Base-by-base conservation (phyloP, 2,888 invertebrate genomes). In the Phalangium opilio region DNA sequence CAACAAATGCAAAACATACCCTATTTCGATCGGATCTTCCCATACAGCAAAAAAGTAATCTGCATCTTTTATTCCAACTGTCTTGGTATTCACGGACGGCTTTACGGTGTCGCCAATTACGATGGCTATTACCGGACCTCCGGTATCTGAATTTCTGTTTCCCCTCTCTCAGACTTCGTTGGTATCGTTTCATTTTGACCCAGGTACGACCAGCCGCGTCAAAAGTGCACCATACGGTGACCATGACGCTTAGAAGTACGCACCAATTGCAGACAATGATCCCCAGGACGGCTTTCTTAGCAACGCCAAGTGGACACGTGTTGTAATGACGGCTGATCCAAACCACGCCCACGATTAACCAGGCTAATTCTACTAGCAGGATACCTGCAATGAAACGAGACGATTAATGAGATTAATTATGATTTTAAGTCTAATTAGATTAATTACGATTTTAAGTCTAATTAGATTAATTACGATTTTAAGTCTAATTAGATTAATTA, bases 151-250 rank as follows among this genome's bases (percentile, higher is more conserved):
- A 58, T 61, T 80, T 79, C 59, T 77, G 76, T 56, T 79, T 74
- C 18, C 78, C 76, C 62, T 81, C 79, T 56, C 78, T 74, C 76
- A 83, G 77, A 54, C 82, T 83, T 52, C 82, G 74, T 65, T 85
- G 83, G 66, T 82, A 85, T 59, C 82, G 75, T 65, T 84, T 84
- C 82, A 85, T 83, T 68, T 85, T 84, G 20, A 86, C 83, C 85
- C 85, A 86, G 42, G 83, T 83, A 44, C 83, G 71, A 14, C 86
- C 86, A n/a, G 84, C 85, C 1, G 81, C 74, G 67, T 86, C 85
- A 67, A 81, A 86, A 2, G 81, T 81, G 66, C 85, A 85, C 83
- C 84, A 86, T 33, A 82, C 77, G 4, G 82, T 82, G 55, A 82
- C 74, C 52, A 82, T 62, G 45, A 83, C 75, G 49, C 78, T 76